Evolutionary conservation across 2,888 invertebrate genomes (phyloP).

Genomic region (Coenonympha glycerion): DNA sequence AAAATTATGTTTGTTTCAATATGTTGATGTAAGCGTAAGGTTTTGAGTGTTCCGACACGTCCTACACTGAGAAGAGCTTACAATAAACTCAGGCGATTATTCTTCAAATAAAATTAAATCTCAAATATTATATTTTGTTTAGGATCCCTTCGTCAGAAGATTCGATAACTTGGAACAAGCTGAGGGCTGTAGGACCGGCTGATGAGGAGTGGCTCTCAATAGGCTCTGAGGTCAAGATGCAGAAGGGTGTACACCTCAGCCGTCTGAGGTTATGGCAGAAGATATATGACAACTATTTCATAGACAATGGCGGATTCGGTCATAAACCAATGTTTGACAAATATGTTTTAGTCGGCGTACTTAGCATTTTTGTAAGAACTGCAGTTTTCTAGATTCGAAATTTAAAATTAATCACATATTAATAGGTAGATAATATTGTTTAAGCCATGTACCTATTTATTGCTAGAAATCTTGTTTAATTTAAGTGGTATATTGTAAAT

Average conservation of each 20-base stretch:
- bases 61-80: background rate
- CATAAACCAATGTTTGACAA: conserved; percentile 16
- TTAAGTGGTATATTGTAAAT: conserved; percentile 12
- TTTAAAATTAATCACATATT: background rate
- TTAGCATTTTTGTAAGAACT: background rate
- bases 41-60: background rate
- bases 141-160: conserved; percentile 41
- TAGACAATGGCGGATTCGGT: conserved; percentile 38
- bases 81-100: too few relatives aligned
- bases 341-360: conserved; percentile 13
- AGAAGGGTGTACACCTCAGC: conserved; percentile 41
- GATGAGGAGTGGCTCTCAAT: conserved; percentile 52
- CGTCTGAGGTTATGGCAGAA: conserved; percentile 51
- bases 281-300: conserved; percentile 49
- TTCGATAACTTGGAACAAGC: conserved; percentile 41
- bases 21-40: too few relatives aligned
- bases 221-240: conserved; percentile 25
- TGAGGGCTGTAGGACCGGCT: conserved; percentile 30
- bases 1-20: too few relatives aligned
- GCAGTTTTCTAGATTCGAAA: background rate
- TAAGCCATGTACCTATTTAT: conserved; percentile 15
- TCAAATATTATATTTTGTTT: too few relatives aligned
- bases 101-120: too few relatives aligned
- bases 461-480: background rate
- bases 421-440: background rate